Evolutionary conservation across 2,888 invertebrate genomes (phyloP).

Genomic region (Branchinecta sandiegonensis): DNA sequence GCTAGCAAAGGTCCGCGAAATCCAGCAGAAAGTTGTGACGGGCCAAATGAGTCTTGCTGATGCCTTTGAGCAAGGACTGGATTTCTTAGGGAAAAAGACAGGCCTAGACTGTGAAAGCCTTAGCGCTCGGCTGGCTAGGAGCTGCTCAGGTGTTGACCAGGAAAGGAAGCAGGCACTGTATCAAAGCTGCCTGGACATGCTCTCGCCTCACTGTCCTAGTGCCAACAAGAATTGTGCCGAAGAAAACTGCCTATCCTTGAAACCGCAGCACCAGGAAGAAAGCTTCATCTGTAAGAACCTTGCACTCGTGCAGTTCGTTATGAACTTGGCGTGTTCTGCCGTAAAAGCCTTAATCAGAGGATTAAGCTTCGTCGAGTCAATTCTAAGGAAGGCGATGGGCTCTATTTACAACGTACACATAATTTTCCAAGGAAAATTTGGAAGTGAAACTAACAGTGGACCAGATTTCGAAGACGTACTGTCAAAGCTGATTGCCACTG

Average conservation of each 20-base stretch:
- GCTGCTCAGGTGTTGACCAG: neutral
- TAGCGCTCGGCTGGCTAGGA: neutral
- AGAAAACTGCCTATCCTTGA: too few relatives aligned
- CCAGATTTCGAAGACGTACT: neutral
- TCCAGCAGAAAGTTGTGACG: neutral
- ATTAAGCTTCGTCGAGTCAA: neutral
- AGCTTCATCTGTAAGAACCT: too few relatives aligned
- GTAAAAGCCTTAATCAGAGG: neutral
- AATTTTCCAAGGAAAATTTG: neutral
- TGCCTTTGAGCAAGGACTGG: neutral
- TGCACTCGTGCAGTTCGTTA: neutral
- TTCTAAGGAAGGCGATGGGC: neutral
- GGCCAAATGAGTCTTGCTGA: neutral
- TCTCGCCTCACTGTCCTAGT: neutral
- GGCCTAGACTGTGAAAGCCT: conserved; percentile 4
- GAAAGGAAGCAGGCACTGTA: neutral
- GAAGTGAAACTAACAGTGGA: neutral
- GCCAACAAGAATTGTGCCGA: neutral
- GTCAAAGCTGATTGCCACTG: neutral
- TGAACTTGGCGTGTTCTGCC: neutral
- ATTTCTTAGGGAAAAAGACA: neutral
- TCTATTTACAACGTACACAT: neutral
- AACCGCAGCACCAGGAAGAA: too few relatives aligned
- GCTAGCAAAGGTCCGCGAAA: neutral
- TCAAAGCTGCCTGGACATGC: neutral